Evolutionary conservation across 2,888 invertebrate genomes (phyloP).

Genomic region (Ophonus ardosiacus): DNA sequence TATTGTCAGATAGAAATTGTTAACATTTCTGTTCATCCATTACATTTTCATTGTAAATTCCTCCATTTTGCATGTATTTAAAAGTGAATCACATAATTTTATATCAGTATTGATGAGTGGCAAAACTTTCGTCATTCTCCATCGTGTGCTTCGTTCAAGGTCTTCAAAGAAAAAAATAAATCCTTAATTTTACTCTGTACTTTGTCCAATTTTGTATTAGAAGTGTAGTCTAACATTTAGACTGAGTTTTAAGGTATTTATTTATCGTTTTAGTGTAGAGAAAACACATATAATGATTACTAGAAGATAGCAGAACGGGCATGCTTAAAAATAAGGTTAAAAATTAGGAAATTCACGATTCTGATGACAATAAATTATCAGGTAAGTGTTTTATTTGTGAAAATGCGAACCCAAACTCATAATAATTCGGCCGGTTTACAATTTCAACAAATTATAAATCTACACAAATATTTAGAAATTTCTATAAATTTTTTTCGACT

Average conservation of each 20-base stretch:
- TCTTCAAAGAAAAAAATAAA: constrained; percentile 49
- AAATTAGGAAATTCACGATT: neutral
- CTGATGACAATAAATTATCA: neutral
- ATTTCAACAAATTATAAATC: no score
- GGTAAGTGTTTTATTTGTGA: neutral
- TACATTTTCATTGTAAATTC: constrained; percentile 2
- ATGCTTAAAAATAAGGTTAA: constrained; percentile 61
- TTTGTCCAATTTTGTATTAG: constrained; percentile 44
- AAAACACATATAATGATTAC: constrained; percentile 23
- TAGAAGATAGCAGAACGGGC: constrained; percentile 43
- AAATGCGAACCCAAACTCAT: no score
- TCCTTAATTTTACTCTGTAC: constrained; percentile 9
- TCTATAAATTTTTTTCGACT: no score
- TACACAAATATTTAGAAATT: no score
- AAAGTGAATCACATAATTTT: neutral
- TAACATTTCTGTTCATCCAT: neutral
- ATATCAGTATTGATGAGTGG: neutral
- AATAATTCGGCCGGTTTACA: no score
- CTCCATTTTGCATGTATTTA: neutral
- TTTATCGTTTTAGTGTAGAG: constrained; percentile 37
- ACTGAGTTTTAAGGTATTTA: constrained; percentile 5
- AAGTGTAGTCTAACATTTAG: neutral
- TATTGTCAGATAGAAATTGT: constrained; percentile 15
- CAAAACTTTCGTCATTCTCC: neutral
- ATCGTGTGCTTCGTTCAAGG: constrained; percentile 52